Evolutionary conservation across 1,140 invertebrate species (phyloP).

Genomic region (Portunus trituberculatus): DNA sequence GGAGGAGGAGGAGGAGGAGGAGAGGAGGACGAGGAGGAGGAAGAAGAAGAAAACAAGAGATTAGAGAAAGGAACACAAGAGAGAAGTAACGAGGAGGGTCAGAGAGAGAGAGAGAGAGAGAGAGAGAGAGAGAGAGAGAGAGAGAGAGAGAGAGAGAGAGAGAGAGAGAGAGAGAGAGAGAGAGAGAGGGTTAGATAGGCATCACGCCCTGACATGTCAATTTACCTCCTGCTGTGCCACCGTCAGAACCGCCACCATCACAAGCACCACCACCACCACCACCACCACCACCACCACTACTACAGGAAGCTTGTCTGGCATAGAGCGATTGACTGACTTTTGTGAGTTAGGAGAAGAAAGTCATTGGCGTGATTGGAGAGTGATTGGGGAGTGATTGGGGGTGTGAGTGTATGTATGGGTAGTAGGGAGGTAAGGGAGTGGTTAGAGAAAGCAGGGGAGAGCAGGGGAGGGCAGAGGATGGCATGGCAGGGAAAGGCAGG

Average conservation of each 20-base stretch:
- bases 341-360: background rate
- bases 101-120: background rate
- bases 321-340: background rate
- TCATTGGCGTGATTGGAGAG: background rate
- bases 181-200: background rate
- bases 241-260: background rate
- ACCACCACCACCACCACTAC: background rate
- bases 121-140: background rate
- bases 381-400: background rate
- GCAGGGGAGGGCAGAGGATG: background rate
- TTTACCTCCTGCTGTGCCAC: background rate
- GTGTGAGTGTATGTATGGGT: background rate
- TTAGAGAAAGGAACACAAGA: background rate
- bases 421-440: background rate
- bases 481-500: no score
- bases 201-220: conserved; percentile 1
- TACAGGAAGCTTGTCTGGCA: background rate
- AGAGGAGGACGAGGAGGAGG: background rate
- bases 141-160: background rate
- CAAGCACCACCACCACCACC: background rate
- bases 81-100: background rate
- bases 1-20: background rate
- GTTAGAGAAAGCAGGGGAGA: background rate
- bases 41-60: background rate
- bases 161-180: background rate